Base-by-base conservation (phyloP, 1,140 invertebrate species). In the Formica selysi region DNA sequence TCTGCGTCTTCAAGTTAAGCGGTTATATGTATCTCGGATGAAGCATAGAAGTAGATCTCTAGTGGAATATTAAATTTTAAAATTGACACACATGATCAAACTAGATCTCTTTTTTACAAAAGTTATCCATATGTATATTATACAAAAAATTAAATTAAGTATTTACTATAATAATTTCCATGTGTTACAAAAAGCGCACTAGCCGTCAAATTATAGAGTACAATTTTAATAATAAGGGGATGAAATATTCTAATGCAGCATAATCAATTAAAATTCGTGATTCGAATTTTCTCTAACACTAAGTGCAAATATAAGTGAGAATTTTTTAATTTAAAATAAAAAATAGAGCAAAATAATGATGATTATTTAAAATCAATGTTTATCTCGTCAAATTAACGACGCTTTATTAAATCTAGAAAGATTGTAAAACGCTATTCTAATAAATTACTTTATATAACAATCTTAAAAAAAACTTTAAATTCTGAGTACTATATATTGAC, bases 141-240 rank as follows among this genome's bases (percentile, higher is more conserved):
- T 51, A 32, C 11, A 48, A 61, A 36, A 44, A 19, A 78, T 61
- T 76, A 76, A 41, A 61, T 22, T 76, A 61, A 76, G 54, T 57
- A 57, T 74, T 36, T n/a, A 48, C 48, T 29, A 38, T 26, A 74
- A 74, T 74, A 74, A 38, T 32, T n/a, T 74, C 32, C 57, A 74
- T n/a, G 51, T 59, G 51, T 13, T 48, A 22, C 26, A 54, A 73
- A 71, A 73, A 57, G 29, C 29, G 16, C n/a, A 59, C 19, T 26
- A 29, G 11, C 32, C 36, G 19, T 32, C 22, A 38, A 59, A 51
- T 74, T 57, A 36, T 19, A 36, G 19, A 19, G 54, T 61, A 32
- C 22, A 76, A 16, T 61, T 76, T 76, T 41, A 13, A 32, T 54
- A 32, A 76, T 74, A 74, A 76, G 32, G 4, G 38, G 13, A 76